Evolutionary conservation across 2,113 vertebrate species (phyloP).

Genomic region (Pimephales promelas): DNA sequence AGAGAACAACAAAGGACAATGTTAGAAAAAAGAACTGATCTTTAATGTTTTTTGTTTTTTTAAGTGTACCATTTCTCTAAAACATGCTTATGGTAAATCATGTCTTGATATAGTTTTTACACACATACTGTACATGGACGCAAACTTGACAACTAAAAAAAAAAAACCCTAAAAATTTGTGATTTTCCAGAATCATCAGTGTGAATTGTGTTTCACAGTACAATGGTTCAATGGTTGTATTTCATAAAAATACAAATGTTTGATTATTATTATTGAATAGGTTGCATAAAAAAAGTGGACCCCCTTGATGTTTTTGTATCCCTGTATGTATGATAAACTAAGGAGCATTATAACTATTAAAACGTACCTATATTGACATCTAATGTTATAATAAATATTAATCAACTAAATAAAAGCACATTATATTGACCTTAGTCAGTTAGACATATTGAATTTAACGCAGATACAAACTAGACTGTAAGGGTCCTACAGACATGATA

Average conservation of each 20-base stretch:
- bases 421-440: background rate
- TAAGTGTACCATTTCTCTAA: background rate
- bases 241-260: background rate
- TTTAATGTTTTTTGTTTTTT: background rate
- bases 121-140: background rate
- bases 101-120: background rate
- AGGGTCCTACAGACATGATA: no score
- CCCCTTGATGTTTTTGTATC: background rate
- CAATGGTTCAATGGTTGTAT: no score
- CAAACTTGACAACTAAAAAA: background rate
- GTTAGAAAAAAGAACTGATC: background rate
- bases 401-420: background rate
- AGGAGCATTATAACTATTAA: background rate
- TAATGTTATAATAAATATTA: background rate
- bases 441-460: no score
- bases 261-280: background rate
- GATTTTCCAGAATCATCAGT: background rate
- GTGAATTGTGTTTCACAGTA: background rate
- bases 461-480: no score
- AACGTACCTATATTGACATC: background rate
- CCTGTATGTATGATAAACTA: background rate
- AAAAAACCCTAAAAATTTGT: no score
- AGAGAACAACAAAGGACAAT: background rate
- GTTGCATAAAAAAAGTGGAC: background rate
- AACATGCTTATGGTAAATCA: background rate